Conservation (phyloP, 2,797 vertebrate species). For the Gymnopithys bicolor region DNA sequence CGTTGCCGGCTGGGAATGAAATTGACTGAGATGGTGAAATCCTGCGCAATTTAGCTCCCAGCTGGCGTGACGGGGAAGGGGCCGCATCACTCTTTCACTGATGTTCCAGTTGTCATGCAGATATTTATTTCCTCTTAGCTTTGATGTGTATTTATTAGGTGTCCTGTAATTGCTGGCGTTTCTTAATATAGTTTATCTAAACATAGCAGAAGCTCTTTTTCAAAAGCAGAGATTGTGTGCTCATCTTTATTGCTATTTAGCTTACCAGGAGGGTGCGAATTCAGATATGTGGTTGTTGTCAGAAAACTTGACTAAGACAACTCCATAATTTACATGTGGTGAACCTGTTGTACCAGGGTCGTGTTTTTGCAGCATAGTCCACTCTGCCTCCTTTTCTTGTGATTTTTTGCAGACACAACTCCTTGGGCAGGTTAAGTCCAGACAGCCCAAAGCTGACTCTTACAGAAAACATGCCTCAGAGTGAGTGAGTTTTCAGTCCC, state of each 20-base stretch:
- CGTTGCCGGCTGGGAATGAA: slow-evolving; percentile 38
- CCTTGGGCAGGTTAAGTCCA: neutral
- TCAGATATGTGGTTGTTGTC: neutral
- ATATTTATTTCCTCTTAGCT: neutral
- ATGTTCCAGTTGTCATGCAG: neutral
- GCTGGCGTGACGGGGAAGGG: neutral
- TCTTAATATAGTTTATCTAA: neutral
- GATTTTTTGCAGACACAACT: neutral
- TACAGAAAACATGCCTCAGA: neutral
- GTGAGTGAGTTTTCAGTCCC: neutral
- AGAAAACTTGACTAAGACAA: neutral
- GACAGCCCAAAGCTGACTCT: neutral
- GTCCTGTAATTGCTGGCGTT: neutral
- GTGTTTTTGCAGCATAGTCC: neutral
- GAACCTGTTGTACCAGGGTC: neutral
- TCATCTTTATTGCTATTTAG: neutral
- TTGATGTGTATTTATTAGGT: slow-evolving; percentile 1
- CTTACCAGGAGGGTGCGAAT: neutral
- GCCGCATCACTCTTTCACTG: neutral
- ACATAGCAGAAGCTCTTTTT: neutral
- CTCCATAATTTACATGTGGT: neutral
- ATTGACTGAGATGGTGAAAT: slow-evolving; percentile 48
- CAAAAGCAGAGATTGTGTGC: neutral
- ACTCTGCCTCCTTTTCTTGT: neutral
- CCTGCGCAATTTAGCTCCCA: slow-evolving; percentile 58